Base-by-base conservation (phyloP, 2,797 vertebrate species). In the Pipistrellus pygmaeus region DNA sequence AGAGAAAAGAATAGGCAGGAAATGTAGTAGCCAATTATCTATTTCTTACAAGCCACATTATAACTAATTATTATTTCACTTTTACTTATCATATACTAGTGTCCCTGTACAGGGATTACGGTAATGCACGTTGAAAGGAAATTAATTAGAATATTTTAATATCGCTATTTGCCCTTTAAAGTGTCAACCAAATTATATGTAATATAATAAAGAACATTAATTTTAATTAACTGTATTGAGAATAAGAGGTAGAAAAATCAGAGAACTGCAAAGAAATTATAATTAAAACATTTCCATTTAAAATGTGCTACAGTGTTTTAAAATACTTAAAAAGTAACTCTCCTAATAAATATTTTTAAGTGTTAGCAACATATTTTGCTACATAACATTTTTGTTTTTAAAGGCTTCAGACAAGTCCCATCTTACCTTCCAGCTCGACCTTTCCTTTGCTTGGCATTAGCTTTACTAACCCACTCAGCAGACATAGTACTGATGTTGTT, bases 401-500 rank as follows among this genome's bases (percentile, higher is more conserved):
- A 93, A 86, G 35, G 32, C 23, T 75, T 15, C 25, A 23, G 20
- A 69, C 23, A 46, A 55, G 32, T 6, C 8, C 20, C 30, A 0
- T 17, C 97, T 96, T 83, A 99, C 99, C 99, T 99, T 96, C 99
- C 99, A 6, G 99, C 99, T 15, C 99, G 99, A 8, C 99, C 99
- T 97, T 98, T 99, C 98, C 99, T 99, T 98, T 99, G 99, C 94
- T 99, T 99, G 96, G 99, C 99, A 15, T 99, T 99, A 68, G 99
- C 99, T 97, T 99, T 98, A 97, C 99, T 99, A 85, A 99, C 99
- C 99, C 99, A 99, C 97, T 99, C 99, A 0, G 99, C 99, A 1
- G 99, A 98, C 99, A 99, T 99, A 0, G 99, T 99, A 97, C 99
- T 99, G 94, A 99, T 99, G 98, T 99, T 99, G 98, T 99, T 99